Evolutionary conservation across 2,888 invertebrate genomes (phyloP).

Genomic region (Bibio marci): DNA sequence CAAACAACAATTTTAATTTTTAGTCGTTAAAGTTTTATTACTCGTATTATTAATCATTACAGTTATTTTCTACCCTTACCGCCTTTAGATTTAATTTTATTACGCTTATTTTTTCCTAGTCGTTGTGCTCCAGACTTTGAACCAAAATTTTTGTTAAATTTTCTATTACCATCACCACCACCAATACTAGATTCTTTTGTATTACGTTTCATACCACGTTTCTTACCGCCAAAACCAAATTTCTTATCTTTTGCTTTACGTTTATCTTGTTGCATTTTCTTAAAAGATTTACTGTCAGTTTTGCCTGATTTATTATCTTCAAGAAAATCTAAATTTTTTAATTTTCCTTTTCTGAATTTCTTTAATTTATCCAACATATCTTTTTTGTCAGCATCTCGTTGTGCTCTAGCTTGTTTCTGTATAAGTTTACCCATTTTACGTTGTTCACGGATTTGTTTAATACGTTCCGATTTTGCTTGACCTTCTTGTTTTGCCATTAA

Average conservation of each 20-base stretch:
- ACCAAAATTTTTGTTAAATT: conserved; percentile 8
- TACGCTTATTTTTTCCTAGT: conserved; percentile 28
- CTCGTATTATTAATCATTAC: too few relatives aligned
- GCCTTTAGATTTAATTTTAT: conserved; percentile 26
- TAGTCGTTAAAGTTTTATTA: too few relatives aligned
- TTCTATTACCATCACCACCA: conserved; percentile 31
- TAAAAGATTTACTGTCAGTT: conserved; percentile 12
- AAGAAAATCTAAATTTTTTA: conserved; percentile 63
- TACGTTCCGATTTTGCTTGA: conserved; percentile 76
- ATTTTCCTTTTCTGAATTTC: conserved; percentile 73
- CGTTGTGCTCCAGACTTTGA: conserved; percentile 10
- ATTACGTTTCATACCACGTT: conserved; percentile 75
- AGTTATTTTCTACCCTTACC: conserved; percentile 13
- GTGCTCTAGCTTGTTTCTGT: conserved; percentile 64
- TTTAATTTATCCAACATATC: conserved; percentile 86
- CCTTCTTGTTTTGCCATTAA: conserved; percentile 69
- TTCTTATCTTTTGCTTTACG: conserved; percentile 61
- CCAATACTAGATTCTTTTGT: conserved; percentile 62
- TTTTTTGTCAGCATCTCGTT: conserved; percentile 79
- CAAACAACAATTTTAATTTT: too few relatives aligned
- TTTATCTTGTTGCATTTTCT: conserved; percentile 30
- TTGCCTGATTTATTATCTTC: conserved; percentile 35
- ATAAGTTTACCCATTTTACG: conserved; percentile 87
- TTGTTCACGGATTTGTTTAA: conserved; percentile 74
- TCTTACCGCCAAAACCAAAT: conserved; percentile 92